phyloP scores from a whole-genome alignment of 2,797 vertebrate genomes.

The Chelidonichthys spinosus region DNA sequence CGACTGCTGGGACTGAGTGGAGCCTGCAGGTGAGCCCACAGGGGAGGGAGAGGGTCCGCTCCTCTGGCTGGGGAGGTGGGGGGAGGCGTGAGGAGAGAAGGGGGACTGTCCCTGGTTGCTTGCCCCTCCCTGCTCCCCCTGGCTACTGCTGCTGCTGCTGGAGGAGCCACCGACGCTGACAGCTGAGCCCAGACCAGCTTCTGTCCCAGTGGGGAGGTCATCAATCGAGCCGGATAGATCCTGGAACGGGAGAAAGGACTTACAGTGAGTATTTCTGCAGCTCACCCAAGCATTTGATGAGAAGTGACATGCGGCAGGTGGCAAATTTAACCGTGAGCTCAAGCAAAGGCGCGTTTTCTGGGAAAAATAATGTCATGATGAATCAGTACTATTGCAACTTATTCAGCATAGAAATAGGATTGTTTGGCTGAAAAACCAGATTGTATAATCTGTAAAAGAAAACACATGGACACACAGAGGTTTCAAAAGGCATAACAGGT shows the following conservation, averaged over 20 bases:
- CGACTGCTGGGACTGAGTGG: conserved; percentile 93
- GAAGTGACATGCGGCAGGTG: conserved; percentile 54
- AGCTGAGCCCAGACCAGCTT: conserved; percentile 90
- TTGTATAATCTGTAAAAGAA: neutral
- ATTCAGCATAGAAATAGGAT: conserved; percentile 6
- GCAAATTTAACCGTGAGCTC: conserved; percentile 42
- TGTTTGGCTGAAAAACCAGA: neutral
- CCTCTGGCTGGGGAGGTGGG: conserved; percentile 91
- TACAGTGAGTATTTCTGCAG: conserved; percentile 53
- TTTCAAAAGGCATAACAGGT: neutral
- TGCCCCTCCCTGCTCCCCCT: conserved; percentile 87
- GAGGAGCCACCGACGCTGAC: conserved; percentile 89
- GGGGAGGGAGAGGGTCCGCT: conserved; percentile 94
- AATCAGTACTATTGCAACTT: neutral
- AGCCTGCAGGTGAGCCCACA: conserved; percentile 92
- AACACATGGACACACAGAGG: neutral
- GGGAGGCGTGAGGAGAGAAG: conserved; percentile 93
- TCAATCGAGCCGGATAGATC: conserved; percentile 97
- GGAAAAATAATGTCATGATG: conserved; percentile 29
- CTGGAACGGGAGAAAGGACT: conserved; percentile 76
- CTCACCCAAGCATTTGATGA: conserved; percentile 53
- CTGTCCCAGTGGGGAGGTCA: conserved; percentile 95
- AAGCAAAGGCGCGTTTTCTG: conserved; percentile 24
- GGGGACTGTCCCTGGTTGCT: conserved; percentile 93
- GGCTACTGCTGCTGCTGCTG: conserved; percentile 82